Evolutionary conservation across 2,888 invertebrate genomes (phyloP), one percentile per base, ranked within the genome.

Genomic region (Cerastoderma edule): DNA sequence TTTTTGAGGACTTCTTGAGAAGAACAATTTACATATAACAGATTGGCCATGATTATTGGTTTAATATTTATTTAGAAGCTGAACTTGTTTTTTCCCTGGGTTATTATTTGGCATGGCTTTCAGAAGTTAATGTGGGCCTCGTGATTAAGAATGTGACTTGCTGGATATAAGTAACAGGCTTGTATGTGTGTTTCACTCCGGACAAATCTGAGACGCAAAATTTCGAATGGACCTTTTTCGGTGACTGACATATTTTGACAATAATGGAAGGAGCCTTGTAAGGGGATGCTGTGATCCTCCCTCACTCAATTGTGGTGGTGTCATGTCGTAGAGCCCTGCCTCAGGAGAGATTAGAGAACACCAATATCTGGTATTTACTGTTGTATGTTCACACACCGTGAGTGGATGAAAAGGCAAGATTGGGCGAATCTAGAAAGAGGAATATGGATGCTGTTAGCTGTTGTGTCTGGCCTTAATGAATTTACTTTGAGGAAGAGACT

Each of bases 291-390:
- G 35, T 33, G 48, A 39, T 54, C 79, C 78, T 82, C 86, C 85
- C 84, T 82, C 84, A 79, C 80, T 71, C 68, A 80, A 70, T 83
- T 76, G 81, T 78, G 80, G 80, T 75, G 84, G 75, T 83, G 86
- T 86, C 86, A 86, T 86, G 86, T 86, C 86, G 86, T 81, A 81
- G 82, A 83, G 78, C 77, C 83, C 75, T 80, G 80, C 80, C 80
- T 64, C 79, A 75, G 79, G 75, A 79, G 74, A 78, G 78, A 75
- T n/a, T 13, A 53, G 56, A 19, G 27, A 50, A 54, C 67, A 70
- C 48, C 68, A 30, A 64, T 53, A 72, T 65, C 76, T 67, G 76
- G 76, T 75, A 80, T 77, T 74, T 71, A 78, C 65, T 63, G 67
- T 67, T 71, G 67, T 80, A 69, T 65, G 46, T 71, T 74, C 54